A percentile compares a stretch with the other conserved stretches of the same genome.
Conservation (phyloP, 2,797 vertebrate species). For the Semaprochilodus insignis region DNA sequence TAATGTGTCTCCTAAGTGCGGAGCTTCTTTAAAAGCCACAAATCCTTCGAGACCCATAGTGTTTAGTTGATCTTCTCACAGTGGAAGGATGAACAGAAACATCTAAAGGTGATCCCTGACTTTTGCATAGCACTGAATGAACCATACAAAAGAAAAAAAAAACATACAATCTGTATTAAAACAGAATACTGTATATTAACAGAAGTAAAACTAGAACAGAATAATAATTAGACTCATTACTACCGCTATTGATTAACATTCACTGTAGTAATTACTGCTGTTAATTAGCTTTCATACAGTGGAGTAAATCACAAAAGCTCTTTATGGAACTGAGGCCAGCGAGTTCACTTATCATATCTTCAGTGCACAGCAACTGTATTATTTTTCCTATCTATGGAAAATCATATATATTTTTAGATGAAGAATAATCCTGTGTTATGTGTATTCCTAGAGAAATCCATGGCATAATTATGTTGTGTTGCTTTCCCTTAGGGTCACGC, state of each 20-base stretch:
- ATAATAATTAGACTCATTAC: neutral
- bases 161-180: neutral
- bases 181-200: neutral
- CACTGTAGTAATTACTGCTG: neutral
- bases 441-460: slow-evolving; percentile 21
- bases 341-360: neutral
- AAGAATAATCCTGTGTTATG: slow-evolving; percentile 26
- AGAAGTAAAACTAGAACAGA: neutral
- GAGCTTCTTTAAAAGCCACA: no score
- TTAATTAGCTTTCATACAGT: neutral
- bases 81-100: no score
- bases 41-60: no score
- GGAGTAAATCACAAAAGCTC: neutral
- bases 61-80: no score
- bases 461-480: slow-evolving; percentile 54
- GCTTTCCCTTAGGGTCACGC: slow-evolving; percentile 66
- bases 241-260: neutral
- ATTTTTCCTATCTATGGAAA: neutral
- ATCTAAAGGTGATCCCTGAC: no score
- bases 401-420: neutral
- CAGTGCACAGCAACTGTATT: neutral
- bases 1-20: no score
- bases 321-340: neutral
- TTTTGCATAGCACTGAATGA: no score
- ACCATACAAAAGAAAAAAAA: no score